Evolutionary conservation across 2,113 vertebrate genomes (phyloP), one percentile per base, ranked within the genome.

Genomic region (Callospermophilus lateralis): DNA sequence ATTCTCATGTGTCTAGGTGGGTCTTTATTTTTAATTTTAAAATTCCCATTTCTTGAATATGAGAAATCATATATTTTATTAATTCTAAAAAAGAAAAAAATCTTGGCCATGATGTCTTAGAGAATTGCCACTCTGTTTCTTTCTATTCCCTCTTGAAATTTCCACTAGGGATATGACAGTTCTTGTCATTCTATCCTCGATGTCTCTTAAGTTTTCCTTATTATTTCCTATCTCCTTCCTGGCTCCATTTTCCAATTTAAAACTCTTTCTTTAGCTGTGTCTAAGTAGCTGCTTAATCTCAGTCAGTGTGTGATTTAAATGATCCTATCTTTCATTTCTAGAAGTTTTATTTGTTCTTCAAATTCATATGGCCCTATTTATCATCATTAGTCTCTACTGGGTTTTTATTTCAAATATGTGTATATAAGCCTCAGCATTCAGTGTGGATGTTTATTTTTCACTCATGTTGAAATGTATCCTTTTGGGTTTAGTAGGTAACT

Each of bases 261-360:
- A 39, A 76, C 37, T 89, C 67, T 87, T 65, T 53, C 63, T 83
- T 86, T 81, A 53, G 81, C 93, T 93, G 16, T 42, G 63, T 93
- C 86, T 87, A 76, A 76, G 32, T 6, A 85, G 22, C 83, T 74
- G 34, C 87, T 53, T 61, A 61, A 48, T 16, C 3, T 17, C 37
- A 42, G 11, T 61, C 63, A 58, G 45, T 89, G 15, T 65, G 10
- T 74, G 67, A 5, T 45, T 78, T 24, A 76, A 91, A 91, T 6
- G 8, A 61, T 45, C 24, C 20, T 48, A 4, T 48, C 72, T 79
- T 91, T 65, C 19, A 68, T 68, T 84, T 93, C 83, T 74, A 30
- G 6, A 73, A n/a, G 16, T 78, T 91, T 68, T 79, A 3, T 68
- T 84, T 77, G 30, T 37, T 85, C 74, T 96, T 92, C n/a, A 45